These are phyloP conservation scores for Indicator maculatus DNA, from an alignment of 2,113 vertebrate species.

Conservation along the genomic window DNA sequence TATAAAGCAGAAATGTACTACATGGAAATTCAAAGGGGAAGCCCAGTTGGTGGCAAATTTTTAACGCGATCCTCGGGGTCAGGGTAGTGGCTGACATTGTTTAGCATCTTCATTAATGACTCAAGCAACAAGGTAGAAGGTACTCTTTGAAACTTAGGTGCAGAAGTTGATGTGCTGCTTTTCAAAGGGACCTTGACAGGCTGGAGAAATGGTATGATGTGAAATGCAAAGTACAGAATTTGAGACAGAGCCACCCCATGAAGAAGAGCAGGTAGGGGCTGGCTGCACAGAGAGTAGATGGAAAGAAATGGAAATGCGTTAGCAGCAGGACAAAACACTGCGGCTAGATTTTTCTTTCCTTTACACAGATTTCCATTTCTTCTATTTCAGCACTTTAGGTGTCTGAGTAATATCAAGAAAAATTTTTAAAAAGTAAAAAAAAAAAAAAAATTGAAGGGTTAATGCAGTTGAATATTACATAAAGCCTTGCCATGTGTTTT, in stretches of 20 bases:
- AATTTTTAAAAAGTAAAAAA: background rate
- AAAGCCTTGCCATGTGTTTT: slow-evolving; percentile 39
- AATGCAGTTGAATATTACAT: slow-evolving; percentile 18
- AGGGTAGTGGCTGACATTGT: background rate
- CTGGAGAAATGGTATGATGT: background rate
- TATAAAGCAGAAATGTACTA: background rate
- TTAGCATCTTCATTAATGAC: background rate
- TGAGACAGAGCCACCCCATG: background rate
- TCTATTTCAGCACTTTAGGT: background rate
- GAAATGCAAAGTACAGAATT: background rate
- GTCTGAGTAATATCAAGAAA: background rate
- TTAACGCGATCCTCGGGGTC: background rate
- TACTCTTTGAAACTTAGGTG: background rate
- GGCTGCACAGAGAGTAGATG: background rate
- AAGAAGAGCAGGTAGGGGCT: background rate
- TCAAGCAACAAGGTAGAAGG: background rate
- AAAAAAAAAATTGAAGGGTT: background rate
- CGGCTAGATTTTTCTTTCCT: background rate
- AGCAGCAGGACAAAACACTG: background rate
- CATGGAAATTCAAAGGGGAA: background rate
- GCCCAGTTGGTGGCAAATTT: background rate
- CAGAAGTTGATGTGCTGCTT: background rate
- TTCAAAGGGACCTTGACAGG: background rate
- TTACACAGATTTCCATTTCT: background rate
- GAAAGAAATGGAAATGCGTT: background rate